These are phyloP conservation scores for Pygocentrus nattereri DNA, from an alignment of 2,797 vertebrate species.

Conservation along the genomic window DNA sequence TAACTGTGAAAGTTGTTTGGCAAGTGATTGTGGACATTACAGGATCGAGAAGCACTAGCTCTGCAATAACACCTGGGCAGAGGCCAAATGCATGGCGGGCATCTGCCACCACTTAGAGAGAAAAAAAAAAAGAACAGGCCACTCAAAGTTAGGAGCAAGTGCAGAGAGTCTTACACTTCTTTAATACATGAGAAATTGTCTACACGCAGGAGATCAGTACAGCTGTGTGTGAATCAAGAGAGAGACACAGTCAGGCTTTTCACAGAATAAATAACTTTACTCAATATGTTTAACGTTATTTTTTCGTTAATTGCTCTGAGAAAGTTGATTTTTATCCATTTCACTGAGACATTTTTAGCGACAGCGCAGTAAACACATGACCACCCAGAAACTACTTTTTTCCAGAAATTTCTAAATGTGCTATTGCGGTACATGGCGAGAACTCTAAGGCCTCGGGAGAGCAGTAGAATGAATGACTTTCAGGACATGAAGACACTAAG, in stretches of 20 bases:
- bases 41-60: not conserved
- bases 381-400: constrained; percentile 1
- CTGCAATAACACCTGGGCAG: constrained; percentile 21
- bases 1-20: not conserved
- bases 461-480: not conserved
- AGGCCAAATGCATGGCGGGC: constrained; percentile 11
- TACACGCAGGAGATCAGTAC: not conserved
- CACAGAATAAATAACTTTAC: not conserved
- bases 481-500: not conserved
- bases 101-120: constrained; percentile 35
- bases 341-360: not conserved
- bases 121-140: constrained; percentile 13
- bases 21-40: constrained; percentile 8
- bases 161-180: not conserved
- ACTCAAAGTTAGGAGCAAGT: constrained; percentile 7
- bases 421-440: not conserved
- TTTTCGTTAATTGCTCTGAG: not conserved
- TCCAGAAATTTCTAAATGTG: not conserved
- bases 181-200: not conserved
- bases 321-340: constrained; percentile 4
- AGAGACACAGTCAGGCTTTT: too few species aligned
- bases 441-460: not conserved
- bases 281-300: constrained; percentile 13
- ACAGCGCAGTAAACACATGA: not conserved
- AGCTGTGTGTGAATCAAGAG: not conserved